Conservation (phyloP, 1,140 invertebrate genomes). For the Drosophila varians region DNA sequence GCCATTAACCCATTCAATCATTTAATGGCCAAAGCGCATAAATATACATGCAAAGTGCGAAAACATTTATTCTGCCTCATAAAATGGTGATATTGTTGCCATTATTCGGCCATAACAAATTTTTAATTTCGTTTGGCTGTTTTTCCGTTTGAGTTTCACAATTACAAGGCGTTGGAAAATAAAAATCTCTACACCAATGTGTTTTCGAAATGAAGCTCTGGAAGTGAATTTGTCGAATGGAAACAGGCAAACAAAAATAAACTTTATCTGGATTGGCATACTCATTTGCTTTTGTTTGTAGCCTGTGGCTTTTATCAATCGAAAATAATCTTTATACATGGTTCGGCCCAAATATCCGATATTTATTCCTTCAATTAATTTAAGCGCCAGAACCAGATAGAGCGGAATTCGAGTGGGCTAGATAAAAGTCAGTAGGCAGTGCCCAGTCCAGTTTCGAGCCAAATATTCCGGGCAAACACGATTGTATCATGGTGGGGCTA, state of each 20-base stretch:
- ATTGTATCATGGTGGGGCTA: constrained; percentile 10
- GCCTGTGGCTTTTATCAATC: constrained; percentile 34
- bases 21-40: constrained; percentile 37
- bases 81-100: constrained; percentile 50
- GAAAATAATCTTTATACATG: constrained; percentile 44
- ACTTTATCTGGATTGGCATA: not conserved
- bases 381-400: constrained; percentile 31
- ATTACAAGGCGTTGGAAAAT: no score
- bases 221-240: no score
- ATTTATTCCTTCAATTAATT: constrained; percentile 59
- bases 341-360: constrained; percentile 28
- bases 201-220: no score
- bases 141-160: not conserved
- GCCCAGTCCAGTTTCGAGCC: not conserved
- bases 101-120: constrained; percentile 33
- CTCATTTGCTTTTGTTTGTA: constrained; percentile 12
- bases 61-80: constrained; percentile 50
- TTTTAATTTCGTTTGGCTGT: not conserved
- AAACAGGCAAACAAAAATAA: no score
- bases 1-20: constrained; percentile 40
- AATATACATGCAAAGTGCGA: constrained; percentile 45
- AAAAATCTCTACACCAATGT: no score
- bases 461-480: constrained; percentile 9
- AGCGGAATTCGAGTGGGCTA: constrained; percentile 5
- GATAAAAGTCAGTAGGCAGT: constrained; percentile 6